phyloP scores from a whole-genome alignment of 2,113 vertebrate species.

The Hemichromis elongatus region DNA sequence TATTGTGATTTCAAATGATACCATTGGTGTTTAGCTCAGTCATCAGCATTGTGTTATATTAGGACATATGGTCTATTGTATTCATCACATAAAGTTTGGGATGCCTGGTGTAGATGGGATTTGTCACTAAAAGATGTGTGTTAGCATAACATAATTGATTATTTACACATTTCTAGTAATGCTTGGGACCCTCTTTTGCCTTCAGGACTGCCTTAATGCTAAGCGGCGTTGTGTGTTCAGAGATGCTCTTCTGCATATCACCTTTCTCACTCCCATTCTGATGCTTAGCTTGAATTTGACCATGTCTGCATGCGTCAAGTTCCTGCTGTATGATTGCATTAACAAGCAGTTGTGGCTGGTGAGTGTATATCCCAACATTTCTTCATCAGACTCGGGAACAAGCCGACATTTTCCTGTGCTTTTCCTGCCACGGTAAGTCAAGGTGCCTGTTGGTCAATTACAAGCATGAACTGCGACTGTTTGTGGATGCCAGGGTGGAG shows the following conservation, averaged over 20 bases:
- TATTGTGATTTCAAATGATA: background rate
- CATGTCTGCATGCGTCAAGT: no score
- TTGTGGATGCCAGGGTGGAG: background rate
- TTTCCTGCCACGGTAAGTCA: background rate
- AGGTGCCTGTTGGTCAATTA: background rate
- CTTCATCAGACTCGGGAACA: fast-evolving
- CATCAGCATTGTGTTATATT: background rate
- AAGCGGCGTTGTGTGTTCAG: no score
- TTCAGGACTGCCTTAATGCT: background rate
- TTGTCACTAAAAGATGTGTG: background rate
- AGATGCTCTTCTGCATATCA: no score
- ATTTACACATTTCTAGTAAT: background rate
- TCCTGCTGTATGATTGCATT: no score
- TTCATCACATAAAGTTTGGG: background rate
- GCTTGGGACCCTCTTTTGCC: background rate
- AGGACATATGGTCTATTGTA: no score
- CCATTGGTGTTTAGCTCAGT: background rate
- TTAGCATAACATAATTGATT: background rate
- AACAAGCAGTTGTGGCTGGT: no score
- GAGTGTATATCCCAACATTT: no score
- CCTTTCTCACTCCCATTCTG: no score
- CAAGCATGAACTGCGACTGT: background rate
- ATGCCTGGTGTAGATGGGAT: background rate
- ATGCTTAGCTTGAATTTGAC: no score
- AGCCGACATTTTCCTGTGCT: background rate